These are phyloP conservation scores for Onychomys torridus DNA, from an alignment of 2,797 vertebrate genomes.

Conservation along the genomic window DNA sequence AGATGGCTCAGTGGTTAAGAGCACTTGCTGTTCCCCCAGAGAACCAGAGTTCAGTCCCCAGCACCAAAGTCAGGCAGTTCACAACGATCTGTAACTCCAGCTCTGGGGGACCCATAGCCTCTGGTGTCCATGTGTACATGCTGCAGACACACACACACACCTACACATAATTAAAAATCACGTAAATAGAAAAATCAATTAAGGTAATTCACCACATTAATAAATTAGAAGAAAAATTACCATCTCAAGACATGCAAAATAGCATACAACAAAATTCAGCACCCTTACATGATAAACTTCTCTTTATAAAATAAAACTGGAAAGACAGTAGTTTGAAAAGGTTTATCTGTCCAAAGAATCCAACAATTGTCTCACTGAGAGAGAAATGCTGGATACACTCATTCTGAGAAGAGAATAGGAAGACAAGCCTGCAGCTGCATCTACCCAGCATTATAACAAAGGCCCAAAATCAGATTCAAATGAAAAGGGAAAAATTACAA, in stretches of 20 bases:
- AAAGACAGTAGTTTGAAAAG: not conserved
- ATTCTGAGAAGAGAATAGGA: conserved; percentile 22
- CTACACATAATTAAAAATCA: not conserved
- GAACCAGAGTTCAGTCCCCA: too few species aligned
- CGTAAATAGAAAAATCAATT: conserved; percentile 24
- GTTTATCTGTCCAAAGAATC: not conserved
- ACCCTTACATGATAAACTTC: conserved; percentile 11
- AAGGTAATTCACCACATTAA: conserved; percentile 23
- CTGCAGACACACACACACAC: too few species aligned
- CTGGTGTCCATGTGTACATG: not conserved
- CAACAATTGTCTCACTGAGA: not conserved
- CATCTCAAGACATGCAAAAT: not conserved
- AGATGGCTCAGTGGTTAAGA: too few species aligned
- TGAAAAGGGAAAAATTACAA: conserved; percentile 32
- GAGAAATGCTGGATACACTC: not conserved
- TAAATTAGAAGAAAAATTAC: not conserved
- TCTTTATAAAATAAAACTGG: conserved; percentile 37
- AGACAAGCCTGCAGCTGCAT: not conserved
- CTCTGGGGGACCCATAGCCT: not conserved
- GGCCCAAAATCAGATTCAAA: not conserved
- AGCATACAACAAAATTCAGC: not conserved
- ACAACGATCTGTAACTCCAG: too few species aligned
- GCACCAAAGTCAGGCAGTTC: too few species aligned
- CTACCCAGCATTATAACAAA: conserved; percentile 3
- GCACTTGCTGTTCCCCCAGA: too few species aligned